Percentiles rank a stretch among this genome's conserved stretches.
phyloP scores from a whole-genome alignment of 2,797 vertebrate genomes.

The Rhinoraja longicauda region DNA sequence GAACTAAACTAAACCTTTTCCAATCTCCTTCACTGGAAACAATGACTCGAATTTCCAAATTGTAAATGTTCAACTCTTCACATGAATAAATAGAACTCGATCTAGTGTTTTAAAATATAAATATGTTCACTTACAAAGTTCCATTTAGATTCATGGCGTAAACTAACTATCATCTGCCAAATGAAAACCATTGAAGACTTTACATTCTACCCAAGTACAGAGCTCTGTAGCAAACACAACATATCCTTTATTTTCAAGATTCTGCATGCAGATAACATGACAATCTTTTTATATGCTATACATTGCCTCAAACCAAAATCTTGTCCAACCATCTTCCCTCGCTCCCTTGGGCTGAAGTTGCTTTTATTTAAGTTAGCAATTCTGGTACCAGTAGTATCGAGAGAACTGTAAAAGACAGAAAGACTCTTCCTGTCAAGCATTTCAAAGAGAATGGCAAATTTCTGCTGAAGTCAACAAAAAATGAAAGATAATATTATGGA shows the following conservation, averaged over 20 bases:
- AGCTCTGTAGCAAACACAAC: neutral
- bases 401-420: conserved; percentile 43
- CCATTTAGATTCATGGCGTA: neutral
- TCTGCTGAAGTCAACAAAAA: conserved; percentile 52
- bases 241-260: conserved; percentile 44
- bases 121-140: neutral
- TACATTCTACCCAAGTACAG: neutral
- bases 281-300: conserved; percentile 55
- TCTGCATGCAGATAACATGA: conserved; percentile 49
- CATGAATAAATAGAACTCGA: neutral
- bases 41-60: neutral
- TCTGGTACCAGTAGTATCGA: conserved; percentile 53
- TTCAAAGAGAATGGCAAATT: conserved; percentile 57
- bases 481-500: conserved; percentile 41
- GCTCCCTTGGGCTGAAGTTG: conserved; percentile 52
- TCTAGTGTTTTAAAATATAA: neutral
- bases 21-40: neutral
- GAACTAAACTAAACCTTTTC: neutral
- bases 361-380: conserved; percentile 60
- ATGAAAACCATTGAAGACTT: neutral
- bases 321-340: conserved; percentile 49
- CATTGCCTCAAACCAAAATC: conserved; percentile 51
- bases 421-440: conserved; percentile 45
- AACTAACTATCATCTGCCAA: neutral
- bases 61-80: neutral